A percentile compares a stretch with the other conserved stretches of the same genome.
Evolutionary conservation across 1,140 invertebrate species (phyloP).

Genomic region (Popillia japonica): DNA sequence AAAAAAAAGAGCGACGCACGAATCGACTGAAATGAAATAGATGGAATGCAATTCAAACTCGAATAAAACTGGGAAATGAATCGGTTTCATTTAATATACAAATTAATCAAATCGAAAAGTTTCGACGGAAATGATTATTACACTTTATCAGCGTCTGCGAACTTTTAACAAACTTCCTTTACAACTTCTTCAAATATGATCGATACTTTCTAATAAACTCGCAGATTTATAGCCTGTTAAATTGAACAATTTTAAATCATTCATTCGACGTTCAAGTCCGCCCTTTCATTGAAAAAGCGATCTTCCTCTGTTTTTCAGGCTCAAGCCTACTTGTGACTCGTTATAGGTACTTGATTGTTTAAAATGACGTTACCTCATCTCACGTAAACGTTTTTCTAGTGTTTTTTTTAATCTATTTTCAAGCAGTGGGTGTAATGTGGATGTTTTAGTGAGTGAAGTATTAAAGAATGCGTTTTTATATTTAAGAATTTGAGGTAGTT

Average conservation of each 20-base stretch:
- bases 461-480: too few relatives aligned
- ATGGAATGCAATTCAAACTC: too few relatives aligned
- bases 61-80: too few relatives aligned
- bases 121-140: not conserved
- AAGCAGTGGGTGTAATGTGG: not conserved
- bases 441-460: too few relatives aligned
- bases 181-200: not conserved
- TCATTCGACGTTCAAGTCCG: not conserved
- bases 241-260: not conserved
- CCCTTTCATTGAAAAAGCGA: not conserved
- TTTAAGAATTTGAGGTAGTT: too few relatives aligned
- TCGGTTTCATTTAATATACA: too few relatives aligned
- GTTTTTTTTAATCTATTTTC: not conserved
- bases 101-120: not conserved
- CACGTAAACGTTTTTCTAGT: not conserved
- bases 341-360: not conserved
- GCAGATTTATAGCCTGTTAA: not conserved
- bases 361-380: conserved; percentile 1
- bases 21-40: too few relatives aligned
- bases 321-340: not conserved
- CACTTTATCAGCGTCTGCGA: too few relatives aligned
- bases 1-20: not conserved
- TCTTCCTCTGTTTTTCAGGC: not conserved
- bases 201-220: not conserved
- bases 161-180: not conserved